Base-by-base conservation (phyloP, 2,888 invertebrate genomes). In the Volucella bombylans region DNA sequence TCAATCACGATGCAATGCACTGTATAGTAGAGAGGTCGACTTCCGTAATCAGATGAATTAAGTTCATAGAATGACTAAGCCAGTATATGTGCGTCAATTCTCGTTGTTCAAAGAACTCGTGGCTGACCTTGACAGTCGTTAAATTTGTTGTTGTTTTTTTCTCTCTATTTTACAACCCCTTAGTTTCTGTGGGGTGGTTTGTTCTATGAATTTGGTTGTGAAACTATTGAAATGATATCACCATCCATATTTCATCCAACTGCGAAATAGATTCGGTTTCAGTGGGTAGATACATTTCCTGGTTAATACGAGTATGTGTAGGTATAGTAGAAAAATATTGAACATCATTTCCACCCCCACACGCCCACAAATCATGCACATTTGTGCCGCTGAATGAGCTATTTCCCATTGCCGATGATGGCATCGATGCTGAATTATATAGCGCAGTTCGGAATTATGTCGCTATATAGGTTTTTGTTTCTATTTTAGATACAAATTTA, bases 151-250 rank as follows among this genome's bases (percentile, higher is more conserved):
- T 18, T 18, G 8, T 31, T 43, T 54, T 54, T 11, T 43, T 11
- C 23, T 45, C 18, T 14, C 31, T 9, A 55, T 47, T 55, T 72
- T 54, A 47, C 62, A 61, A 49, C 67, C 49, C 55, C 49, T 68
- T 23, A 15, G 14, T 14, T n/a, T 6, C 3, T n/a, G 18, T 23
- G 12, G 39, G 50, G 23, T 14, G 14, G 39, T 38, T 14, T 64
- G 12, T 39, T 62, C 54, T 12, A 18, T 61, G 18, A 41, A 41
- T 55, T 55, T 38, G 6, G 15, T 47, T 67, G 67, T 45, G 38
- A 49, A 73, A 61, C 62, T 4, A 52, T 49, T 15, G 1, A 49
- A 54, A 61, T 77, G 82, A 82, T 55, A 77, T 82, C 82, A 71
- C 71, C 52, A 47, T 43, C 67, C 67, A 55, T 69, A 31, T 64